A percentile compares a stretch with the other conserved stretches of the same genome.
These are phyloP conservation scores for Papilio glaucus DNA, from an alignment of 1,140 invertebrate species.

Conservation along the genomic window DNA sequence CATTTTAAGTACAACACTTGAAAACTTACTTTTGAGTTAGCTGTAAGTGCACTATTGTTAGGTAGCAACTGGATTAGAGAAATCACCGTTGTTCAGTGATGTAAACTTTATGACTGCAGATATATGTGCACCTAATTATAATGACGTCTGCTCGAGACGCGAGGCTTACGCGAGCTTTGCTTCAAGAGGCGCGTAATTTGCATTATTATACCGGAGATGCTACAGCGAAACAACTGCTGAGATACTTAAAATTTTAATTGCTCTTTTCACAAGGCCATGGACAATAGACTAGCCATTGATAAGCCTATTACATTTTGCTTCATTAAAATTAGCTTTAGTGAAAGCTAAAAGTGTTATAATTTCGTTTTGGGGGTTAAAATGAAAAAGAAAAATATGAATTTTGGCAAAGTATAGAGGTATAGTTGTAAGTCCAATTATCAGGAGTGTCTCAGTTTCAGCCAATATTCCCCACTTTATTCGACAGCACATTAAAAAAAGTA, in stretches of 20 bases:
- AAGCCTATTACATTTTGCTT: background rate
- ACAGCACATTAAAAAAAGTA: background rate
- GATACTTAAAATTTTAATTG: slow-evolving; percentile 28
- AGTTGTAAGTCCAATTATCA: too few relatives aligned
- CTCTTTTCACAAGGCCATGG: slow-evolving; percentile 18
- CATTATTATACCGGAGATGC: slow-evolving; percentile 27
- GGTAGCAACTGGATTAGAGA: slow-evolving; percentile 22
- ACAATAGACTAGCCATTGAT: slow-evolving; percentile 16
- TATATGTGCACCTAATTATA: slow-evolving; percentile 30
- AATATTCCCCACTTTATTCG: too few relatives aligned
- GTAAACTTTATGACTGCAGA: slow-evolving; percentile 10
- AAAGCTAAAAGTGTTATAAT: too few relatives aligned
- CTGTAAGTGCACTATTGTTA: slow-evolving; percentile 10
- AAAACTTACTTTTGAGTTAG: slow-evolving; percentile 23
- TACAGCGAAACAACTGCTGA: slow-evolving; percentile 17
- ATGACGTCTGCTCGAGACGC: slow-evolving; percentile 7
- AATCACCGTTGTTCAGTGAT: slow-evolving; percentile 9
- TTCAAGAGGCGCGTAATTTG: slow-evolving; percentile 26
- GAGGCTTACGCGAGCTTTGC: slow-evolving; percentile 28
- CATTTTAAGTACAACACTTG: background rate
- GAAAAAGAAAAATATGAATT: too few relatives aligned
- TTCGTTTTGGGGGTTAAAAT: too few relatives aligned
- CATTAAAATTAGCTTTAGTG: background rate
- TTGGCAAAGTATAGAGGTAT: too few relatives aligned
- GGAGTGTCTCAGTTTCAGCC: too few relatives aligned